Evolutionary conservation across 2,113 vertebrate species (phyloP).

Genomic region (Trogon melanurus): DNA sequence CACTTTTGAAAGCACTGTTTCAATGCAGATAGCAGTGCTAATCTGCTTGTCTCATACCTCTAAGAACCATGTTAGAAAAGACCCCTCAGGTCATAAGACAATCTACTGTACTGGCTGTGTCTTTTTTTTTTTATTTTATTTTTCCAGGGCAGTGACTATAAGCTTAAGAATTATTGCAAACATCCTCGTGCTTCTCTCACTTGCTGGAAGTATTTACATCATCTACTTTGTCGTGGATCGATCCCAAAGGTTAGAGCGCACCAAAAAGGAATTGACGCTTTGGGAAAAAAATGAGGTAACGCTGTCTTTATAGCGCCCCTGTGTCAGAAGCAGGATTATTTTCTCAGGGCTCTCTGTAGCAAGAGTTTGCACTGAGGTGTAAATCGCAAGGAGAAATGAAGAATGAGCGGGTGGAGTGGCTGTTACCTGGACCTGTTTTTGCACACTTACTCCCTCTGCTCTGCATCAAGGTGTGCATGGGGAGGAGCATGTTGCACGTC

Average conservation of each 20-base stretch:
- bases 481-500: neutral
- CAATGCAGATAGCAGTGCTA: neutral
- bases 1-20: neutral
- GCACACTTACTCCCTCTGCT: neutral
- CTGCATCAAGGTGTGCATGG: neutral
- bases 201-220: conserved; percentile 98
- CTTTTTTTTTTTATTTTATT: neutral
- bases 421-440: neutral
- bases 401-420: neutral
- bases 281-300: conserved; percentile 98
- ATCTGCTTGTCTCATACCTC: neutral
- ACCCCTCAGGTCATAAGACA: neutral
- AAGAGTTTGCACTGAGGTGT: neutral
- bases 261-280: conserved; percentile 89
- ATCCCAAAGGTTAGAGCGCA: conserved; percentile 90
- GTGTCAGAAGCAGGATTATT: neutral
- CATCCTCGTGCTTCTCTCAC: conserved; percentile 91
- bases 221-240: conserved; percentile 98
- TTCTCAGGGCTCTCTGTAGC: neutral
- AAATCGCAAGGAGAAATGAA: neutral
- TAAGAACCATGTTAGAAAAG: neutral
- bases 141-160: conserved; percentile 89
- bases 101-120: neutral
- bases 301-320: neutral
- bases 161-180: conserved; percentile 93